Percentiles rank a stretch among this genome's conserved stretches.
phyloP scores from a whole-genome alignment of 2,797 vertebrate genomes.

The Trachurus trachurus region DNA sequence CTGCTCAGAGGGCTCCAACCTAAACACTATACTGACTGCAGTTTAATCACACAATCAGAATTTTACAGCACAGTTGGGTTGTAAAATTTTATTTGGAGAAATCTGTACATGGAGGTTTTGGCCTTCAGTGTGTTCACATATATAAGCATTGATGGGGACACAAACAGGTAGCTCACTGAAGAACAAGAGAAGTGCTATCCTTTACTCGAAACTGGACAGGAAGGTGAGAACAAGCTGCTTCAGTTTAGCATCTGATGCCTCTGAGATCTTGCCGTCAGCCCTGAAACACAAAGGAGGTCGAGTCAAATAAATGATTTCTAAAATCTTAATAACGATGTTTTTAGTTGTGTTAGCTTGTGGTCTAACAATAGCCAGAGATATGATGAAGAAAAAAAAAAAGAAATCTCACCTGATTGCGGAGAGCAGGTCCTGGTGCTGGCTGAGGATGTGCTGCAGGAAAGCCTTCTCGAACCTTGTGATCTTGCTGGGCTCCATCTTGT shows the following conservation, averaged over 20 bases:
- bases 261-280: constrained; percentile 92
- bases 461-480: constrained; percentile 97
- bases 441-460: constrained; percentile 93
- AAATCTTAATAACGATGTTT: not conserved
- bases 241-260: constrained; percentile 92
- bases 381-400: not conserved
- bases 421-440: constrained; percentile 94
- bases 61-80: constrained; percentile 66
- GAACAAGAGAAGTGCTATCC: constrained; percentile 69
- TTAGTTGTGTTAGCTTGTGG: no score
- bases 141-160: constrained; percentile 72
- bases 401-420: constrained; percentile 88
- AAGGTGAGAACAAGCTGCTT: constrained; percentile 95
- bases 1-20: constrained; percentile 21
- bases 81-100: constrained; percentile 85
- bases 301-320: not conserved
- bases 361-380: not conserved
- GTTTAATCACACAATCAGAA: constrained; percentile 41
- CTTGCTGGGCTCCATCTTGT: constrained; percentile 98
- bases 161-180: constrained; percentile 76
- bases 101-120: constrained; percentile 86
- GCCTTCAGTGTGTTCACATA: constrained; percentile 82
- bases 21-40: constrained; percentile 23
- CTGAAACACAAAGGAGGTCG: constrained; percentile 75
- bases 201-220: constrained; percentile 88